Conservation (phyloP, 2,113 vertebrate genomes). For the Daboia siamensis region DNA sequence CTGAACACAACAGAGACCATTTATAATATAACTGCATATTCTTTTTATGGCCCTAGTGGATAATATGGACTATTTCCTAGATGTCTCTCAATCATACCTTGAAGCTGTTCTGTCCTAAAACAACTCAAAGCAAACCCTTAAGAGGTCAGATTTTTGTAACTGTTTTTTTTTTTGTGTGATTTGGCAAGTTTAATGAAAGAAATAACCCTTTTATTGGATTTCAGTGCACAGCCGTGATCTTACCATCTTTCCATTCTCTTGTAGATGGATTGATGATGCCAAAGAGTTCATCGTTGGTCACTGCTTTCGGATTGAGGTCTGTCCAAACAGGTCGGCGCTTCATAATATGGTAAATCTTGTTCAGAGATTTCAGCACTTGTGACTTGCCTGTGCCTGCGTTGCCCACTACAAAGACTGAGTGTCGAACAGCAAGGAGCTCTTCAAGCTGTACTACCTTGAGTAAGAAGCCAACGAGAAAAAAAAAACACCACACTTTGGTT, state of each 20-base stretch:
- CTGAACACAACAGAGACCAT: not conserved
- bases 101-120: not conserved
- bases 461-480: conserved; percentile 3
- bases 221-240: conserved; percentile 12
- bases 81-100: not conserved
- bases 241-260: conserved; percentile 95
- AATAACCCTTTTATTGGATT: fast-evolving
- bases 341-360: conserved; percentile 89
- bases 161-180: not conserved
- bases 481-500: not conserved
- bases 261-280: conserved; percentile 88
- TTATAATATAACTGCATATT: not conserved
- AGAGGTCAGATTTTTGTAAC: not conserved
- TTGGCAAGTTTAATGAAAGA: not conserved
- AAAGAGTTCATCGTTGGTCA: conserved; percentile 86
- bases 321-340: conserved; percentile 84
- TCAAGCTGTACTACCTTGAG: conserved; percentile 91
- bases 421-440: conserved; percentile 87
- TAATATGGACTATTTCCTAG: not conserved
- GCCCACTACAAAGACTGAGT: conserved; percentile 94
- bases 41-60: not conserved
- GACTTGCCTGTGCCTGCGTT: conserved; percentile 91
- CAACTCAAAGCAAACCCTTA: not conserved
- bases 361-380: conserved; percentile 86
- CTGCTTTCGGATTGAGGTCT: conserved; percentile 90